phyloP scores from a whole-genome alignment of 2,888 invertebrate species.

The Metellina segmentata region DNA sequence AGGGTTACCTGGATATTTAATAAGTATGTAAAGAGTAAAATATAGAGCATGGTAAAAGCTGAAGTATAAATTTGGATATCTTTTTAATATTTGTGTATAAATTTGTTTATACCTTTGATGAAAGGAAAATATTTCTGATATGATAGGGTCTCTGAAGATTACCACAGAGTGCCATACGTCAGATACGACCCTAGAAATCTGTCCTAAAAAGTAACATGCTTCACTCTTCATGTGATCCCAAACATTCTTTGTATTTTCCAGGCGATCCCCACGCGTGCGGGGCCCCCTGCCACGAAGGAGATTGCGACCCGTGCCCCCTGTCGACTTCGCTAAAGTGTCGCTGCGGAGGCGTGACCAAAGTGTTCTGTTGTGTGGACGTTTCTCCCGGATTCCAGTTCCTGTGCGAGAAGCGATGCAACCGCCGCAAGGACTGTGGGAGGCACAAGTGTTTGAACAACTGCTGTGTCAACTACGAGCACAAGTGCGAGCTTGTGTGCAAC shows the following conservation, averaged over 20 bases:
- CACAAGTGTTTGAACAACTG: conserved; percentile 95
- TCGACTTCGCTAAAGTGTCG: conserved; percentile 90
- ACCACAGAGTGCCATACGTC: too few species aligned
- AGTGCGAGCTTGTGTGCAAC: conserved; percentile 88
- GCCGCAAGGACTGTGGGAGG: conserved; percentile 83
- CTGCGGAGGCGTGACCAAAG: conserved; percentile 91
- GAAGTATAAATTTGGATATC: too few species aligned
- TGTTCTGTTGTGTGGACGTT: conserved; percentile 88
- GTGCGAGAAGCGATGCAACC: conserved; percentile 95
- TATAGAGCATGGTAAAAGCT: too few species aligned
- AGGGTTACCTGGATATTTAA: too few species aligned
- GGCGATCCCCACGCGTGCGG: conserved; percentile 87
- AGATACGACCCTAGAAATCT: too few species aligned
- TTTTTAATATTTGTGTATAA: too few species aligned
- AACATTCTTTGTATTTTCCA: conserved; percentile 33
- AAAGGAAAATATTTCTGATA: too few species aligned
- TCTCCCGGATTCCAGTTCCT: conserved; percentile 86
- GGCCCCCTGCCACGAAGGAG: conserved; percentile 86
- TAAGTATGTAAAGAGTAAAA: too few species aligned
- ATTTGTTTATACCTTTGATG: too few species aligned
- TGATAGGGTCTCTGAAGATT: too few species aligned
- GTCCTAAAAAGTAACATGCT: too few species aligned
- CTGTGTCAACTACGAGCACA: conserved; percentile 92
- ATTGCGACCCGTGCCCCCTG: conserved; percentile 89
- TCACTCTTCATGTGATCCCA: background rate